Conservation (phyloP, 2,113 vertebrate genomes). For the Solea solea region DNA sequence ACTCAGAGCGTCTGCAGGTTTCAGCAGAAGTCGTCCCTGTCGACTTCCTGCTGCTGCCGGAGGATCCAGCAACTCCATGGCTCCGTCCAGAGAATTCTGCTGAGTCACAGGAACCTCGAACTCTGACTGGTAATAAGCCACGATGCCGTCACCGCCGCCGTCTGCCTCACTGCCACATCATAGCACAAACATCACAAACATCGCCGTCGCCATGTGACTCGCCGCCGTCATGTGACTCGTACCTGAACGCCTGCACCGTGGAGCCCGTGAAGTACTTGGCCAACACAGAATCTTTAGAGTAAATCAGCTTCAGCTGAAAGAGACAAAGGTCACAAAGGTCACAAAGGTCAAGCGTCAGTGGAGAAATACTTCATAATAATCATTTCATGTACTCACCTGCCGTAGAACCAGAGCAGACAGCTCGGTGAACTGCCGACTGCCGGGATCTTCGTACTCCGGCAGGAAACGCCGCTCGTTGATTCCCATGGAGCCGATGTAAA, state of each 20-base stretch:
- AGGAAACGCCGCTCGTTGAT: constrained; percentile 60
- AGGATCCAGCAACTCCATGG: constrained; percentile 48
- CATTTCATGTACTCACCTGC: constrained; percentile 57
- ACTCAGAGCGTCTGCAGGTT: constrained; percentile 25
- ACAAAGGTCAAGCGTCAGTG: not conserved
- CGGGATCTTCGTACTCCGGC: constrained; percentile 58
- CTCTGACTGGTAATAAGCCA: constrained; percentile 81
- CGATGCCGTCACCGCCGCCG: constrained; percentile 9
- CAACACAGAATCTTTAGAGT: constrained; percentile 57
- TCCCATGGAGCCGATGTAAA: constrained; percentile 74
- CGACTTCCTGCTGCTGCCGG: rapidly evolving
- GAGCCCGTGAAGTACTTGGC: constrained; percentile 62
- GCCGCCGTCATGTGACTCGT: not conserved
- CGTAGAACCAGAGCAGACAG: constrained; percentile 58
- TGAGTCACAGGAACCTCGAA: constrained; percentile 67
- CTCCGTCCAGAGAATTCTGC: constrained; percentile 57
- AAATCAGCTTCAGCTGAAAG: constrained; percentile 78
- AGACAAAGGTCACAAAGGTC: constrained; percentile 15
- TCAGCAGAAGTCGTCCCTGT: constrained; percentile 12
- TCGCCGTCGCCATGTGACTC: too few species aligned
- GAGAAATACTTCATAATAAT: not conserved
- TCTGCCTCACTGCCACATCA: constrained; percentile 51
- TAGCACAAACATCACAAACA: too few species aligned
- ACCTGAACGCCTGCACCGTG: constrained; percentile 82
- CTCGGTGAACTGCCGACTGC: constrained; percentile 53